A percentile compares a stretch with the other conserved stretches of the same genome.
Evolutionary conservation across 2,113 vertebrate species (phyloP).

Genomic region (Eublepharis macularius): DNA sequence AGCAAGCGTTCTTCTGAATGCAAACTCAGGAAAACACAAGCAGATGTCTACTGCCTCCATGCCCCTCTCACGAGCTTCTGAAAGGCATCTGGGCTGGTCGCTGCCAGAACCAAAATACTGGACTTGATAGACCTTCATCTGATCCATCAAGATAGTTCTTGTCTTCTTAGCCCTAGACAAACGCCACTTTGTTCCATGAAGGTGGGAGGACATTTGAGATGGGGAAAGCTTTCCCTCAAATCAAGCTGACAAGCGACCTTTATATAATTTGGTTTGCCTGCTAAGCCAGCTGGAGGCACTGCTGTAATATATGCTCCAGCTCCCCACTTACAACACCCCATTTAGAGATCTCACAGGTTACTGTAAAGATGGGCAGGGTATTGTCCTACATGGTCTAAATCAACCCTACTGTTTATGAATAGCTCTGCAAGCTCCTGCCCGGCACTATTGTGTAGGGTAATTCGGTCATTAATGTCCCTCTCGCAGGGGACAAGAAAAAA

Average conservation of each 20-base stretch:
- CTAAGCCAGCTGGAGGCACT: neutral
- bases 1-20: neutral
- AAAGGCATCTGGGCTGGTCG: neutral
- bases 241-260: neutral
- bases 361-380: neutral
- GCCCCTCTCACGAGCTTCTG: neutral
- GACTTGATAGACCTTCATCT: no score
- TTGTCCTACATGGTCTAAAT: neutral
- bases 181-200: neutral
- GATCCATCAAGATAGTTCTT: neutral
- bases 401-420: neutral
- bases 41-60: neutral
- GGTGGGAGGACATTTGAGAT: neutral
- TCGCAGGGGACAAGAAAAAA: no score
- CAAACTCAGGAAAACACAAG: neutral
- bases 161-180: neutral
- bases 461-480: no score
- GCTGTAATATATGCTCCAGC: neutral
- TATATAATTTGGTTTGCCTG: neutral
- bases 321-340: neutral
- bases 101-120: no score
- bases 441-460: no score
- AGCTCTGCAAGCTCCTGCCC: no score
- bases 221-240: neutral
- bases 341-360: neutral